Base-by-base conservation (phyloP, 1,140 invertebrate genomes). In the Thaumatotibia leucotreta region DNA sequence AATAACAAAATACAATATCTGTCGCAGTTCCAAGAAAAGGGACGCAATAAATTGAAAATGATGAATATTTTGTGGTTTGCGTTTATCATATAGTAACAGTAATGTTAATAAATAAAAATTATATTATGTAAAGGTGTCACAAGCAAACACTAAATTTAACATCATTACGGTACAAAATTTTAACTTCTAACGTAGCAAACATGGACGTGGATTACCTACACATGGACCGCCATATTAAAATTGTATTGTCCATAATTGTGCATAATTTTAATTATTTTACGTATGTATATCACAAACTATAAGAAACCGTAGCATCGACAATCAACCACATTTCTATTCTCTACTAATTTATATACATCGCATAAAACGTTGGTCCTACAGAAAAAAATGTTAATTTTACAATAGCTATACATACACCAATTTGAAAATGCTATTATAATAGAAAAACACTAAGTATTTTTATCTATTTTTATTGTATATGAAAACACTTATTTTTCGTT, bases 191-290 rank as follows among this genome's bases (percentile, higher is more conserved):
- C 70, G 33, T 73, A 81, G 74, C 73, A 76, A 74, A 79, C 68
- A 76, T 86, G 85, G 82, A 85, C 85, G 77, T 79, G 77, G 70
- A 72, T 76, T 79, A 84, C 75, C 67, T 74, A 77, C 76, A 68
- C 77, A 71, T 88, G 87, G 87, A 89, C 87, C 87, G 82, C 83
- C 74, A 70, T 83, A 69, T 76, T 82, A 74, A 81, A 49, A 58
- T 58, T 9, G 75, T 89, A 89, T 89, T 89, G 87, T 89, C 87
- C 87, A 85, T 77, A 68, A 80, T 89, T 89, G 87, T 89, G 87
- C 87, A 84, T 49, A 64, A 65, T 82, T 77, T 75, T 74, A 77
- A 72, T 76, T 77, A 69, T 77, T 70, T 75, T 86, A 84, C 77
- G 75, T 88, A 86, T 83, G 67, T 76, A 77, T 86, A 87, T 88